phyloP scores from a whole-genome alignment of 2,113 vertebrate species.

The Camelus dromedarius region DNA sequence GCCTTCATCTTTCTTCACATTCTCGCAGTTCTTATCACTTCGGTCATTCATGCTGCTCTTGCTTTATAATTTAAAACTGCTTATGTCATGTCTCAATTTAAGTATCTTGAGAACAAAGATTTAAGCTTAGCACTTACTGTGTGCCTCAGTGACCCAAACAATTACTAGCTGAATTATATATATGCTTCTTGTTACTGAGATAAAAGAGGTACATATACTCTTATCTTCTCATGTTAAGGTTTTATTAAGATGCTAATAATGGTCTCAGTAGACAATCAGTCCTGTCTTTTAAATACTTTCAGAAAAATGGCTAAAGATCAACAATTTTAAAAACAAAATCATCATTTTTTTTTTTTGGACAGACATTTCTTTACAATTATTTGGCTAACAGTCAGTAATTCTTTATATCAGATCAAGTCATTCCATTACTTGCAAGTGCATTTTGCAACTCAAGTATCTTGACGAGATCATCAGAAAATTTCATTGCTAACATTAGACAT shows the following conservation, averaged over 20 bases:
- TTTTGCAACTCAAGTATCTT: slow-evolving; percentile 49
- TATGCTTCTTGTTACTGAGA: not conserved
- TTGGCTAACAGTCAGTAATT: slow-evolving; percentile 15
- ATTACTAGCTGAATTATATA: not conserved
- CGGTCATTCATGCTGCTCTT: not conserved
- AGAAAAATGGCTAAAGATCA: slow-evolving; percentile 20
- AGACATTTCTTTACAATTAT: not conserved
- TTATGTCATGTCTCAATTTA: not conserved
- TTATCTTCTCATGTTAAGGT: not conserved
- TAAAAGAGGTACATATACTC: not conserved
- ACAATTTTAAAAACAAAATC: slow-evolving; percentile 1
- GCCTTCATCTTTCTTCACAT: not conserved
- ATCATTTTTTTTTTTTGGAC: not conserved
- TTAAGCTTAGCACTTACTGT: not conserved
- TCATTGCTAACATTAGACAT: slow-evolving; percentile 36
- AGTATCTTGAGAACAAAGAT: not conserved
- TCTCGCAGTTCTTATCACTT: slow-evolving; percentile 2
- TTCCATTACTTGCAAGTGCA: not conserved
- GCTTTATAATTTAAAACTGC: slow-evolving; percentile 20
- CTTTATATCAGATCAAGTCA: not conserved
- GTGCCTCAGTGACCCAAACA: not conserved
- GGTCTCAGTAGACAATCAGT: not conserved
- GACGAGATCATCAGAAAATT: slow-evolving; percentile 41
- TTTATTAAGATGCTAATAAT: not conserved
- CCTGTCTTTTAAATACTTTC: not conserved